These are phyloP conservation scores for Neosilurus hyrtlii DNA, from an alignment of 2,797 vertebrate species.

Conservation along the genomic window DNA sequence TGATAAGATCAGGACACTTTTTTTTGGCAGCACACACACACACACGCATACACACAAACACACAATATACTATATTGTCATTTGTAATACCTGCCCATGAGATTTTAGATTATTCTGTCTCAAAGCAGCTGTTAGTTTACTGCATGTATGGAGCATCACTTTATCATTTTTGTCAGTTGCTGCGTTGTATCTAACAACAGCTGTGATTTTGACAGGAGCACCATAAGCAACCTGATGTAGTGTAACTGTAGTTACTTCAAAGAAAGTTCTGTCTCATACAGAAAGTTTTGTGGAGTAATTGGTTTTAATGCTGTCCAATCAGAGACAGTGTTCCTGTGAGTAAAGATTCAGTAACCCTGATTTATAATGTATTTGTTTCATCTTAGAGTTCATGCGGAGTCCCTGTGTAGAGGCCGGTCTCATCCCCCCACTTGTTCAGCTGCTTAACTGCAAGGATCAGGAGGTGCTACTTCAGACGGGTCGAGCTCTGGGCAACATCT, in stretches of 20 bases:
- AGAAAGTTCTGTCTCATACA: background rate
- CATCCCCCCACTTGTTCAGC: constrained; percentile 91
- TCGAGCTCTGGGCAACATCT: constrained; percentile 97
- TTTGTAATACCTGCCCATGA: background rate
- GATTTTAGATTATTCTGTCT: background rate
- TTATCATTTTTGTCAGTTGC: constrained; percentile 12
- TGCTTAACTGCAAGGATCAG: constrained; percentile 90
- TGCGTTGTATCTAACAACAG: constrained; percentile 16
- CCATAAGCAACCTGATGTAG: background rate
- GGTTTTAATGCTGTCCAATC: background rate
- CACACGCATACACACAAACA: background rate
- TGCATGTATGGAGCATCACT: constrained; percentile 3
- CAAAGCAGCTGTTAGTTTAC: constrained; percentile 3
- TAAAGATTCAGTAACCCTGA: background rate
- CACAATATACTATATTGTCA: background rate
- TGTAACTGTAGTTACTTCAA: background rate
- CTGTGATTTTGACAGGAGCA: constrained; percentile 25
- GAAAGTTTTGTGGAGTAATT: background rate
- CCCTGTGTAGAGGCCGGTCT: constrained; percentile 92
- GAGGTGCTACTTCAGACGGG: constrained; percentile 96
- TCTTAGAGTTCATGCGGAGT: constrained; percentile 90
- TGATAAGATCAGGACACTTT: background rate
- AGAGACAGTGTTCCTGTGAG: background rate
- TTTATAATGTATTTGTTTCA: background rate
- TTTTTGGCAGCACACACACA: background rate